Evolutionary conservation across 2,888 invertebrate genomes (phyloP).

Genomic region (Drosophila mercatorum): DNA sequence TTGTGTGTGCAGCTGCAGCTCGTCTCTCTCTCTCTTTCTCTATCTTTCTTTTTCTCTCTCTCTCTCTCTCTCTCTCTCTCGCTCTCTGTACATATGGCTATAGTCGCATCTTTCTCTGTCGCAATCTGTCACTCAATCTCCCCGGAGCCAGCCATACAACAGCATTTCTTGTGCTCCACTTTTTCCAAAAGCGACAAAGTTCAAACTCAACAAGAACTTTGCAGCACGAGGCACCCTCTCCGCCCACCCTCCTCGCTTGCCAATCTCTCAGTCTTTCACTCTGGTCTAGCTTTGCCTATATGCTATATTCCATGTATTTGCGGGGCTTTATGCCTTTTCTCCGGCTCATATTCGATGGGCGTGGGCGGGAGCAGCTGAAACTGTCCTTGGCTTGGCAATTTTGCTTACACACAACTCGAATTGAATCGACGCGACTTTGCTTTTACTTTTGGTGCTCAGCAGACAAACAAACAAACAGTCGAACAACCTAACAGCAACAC

Average conservation of each 20-base stretch:
- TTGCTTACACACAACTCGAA: slow-evolving; percentile 69
- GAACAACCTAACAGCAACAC: slow-evolving; percentile 13
- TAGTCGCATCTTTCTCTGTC: slow-evolving; percentile 13
- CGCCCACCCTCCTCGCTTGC: too few relatives aligned
- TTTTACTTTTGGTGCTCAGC: slow-evolving; percentile 50
- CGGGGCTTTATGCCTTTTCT: slow-evolving; percentile 36
- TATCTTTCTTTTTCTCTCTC: background rate
- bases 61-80: background rate
- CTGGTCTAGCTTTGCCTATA: slow-evolving; percentile 35
- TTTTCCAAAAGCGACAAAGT: slow-evolving; percentile 72
- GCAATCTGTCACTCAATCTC: slow-evolving; percentile 76
- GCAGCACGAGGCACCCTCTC: background rate
- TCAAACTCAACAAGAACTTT: slow-evolving; percentile 69
- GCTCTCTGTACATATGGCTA: background rate
- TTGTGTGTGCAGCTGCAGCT: slow-evolving; percentile 26
- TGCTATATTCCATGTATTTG: slow-evolving; percentile 33
- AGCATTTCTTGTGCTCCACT: slow-evolving; percentile 69
- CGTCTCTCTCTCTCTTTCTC: background rate
- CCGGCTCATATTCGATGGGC: slow-evolving; percentile 49
- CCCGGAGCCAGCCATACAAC: slow-evolving; percentile 59
- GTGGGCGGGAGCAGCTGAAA: slow-evolving; percentile 30
- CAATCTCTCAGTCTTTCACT: background rate
- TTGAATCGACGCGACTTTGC: slow-evolving; percentile 63
- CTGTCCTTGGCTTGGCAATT: slow-evolving; percentile 61
- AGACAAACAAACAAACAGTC: slow-evolving; percentile 30